Evolutionary conservation across 2,113 vertebrate genomes (phyloP), one percentile per base, ranked within the genome.

Genomic region (Ophthalmolycus amberensis): DNA sequence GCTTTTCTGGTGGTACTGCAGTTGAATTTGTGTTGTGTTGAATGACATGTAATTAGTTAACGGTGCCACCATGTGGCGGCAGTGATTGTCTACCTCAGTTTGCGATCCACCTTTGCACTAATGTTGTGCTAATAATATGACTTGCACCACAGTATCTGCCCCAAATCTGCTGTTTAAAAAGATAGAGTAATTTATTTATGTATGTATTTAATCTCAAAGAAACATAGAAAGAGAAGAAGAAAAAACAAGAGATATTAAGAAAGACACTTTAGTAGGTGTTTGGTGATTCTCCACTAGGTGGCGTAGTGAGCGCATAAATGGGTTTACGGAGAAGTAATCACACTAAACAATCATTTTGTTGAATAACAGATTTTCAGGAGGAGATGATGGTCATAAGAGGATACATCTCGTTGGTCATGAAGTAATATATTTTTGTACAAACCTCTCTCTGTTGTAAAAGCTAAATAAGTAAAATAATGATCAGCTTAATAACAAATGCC

Each of bases 21-120:
- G 46, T 40, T 72, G 60, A 46, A 34, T 20, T 12, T 32, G 18
- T 67, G 32, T 3, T 56, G 48, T 38, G 4, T 27, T 22, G 29
- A 32, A 6, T 16, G 6, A 14, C 37, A 37, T 44, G 8, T 37
- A 20, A 25, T 63, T 80, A 52, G 69, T 52, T 42, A 88, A 90
- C 83, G 91, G 50, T 25, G 76, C 89, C 92, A 81, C 48, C 91
- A 0, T 90, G 91, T 93, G 92, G 92, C 44, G 37, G 11, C 0
- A 69, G 37, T 6, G 5, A 7, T 37, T 20, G 1, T 32, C 16
- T 16, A 34, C 2, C 3, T 80, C 40, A 4, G 65, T 71, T 70
- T 44, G 10, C 29, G 11, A 34, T 44, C 54, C 42, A 6, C 14
- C 12, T 52, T 37, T 38, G 38, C 10, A 62, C 8, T 29, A 25